A percentile compares a stretch with the other conserved stretches of the same genome.
phyloP scores from a whole-genome alignment of 2,888 invertebrate genomes.

The Eupsilia transversa region DNA sequence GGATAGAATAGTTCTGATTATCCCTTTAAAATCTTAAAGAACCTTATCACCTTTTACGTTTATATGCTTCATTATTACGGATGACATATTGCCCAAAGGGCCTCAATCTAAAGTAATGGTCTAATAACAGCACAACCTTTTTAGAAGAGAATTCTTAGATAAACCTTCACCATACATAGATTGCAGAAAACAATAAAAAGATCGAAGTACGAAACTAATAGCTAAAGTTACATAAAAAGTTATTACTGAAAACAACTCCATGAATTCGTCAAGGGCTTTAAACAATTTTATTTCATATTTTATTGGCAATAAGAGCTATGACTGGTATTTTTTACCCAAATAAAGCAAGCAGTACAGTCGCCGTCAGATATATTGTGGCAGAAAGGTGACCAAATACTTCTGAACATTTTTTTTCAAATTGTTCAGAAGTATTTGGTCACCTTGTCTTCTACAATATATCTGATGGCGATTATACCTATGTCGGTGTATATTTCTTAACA shows the following conservation, averaged over 20 bases:
- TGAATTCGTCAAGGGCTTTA: conserved; percentile 59
- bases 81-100: neutral
- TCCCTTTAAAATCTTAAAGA: neutral
- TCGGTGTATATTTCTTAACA: conserved; percentile 47
- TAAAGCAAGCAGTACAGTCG: too few species aligned
- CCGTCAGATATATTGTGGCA: too few species aligned
- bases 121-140: neutral
- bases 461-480: too few species aligned
- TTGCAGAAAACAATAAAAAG: conserved; percentile 16
- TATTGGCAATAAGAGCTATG: conserved; percentile 52
- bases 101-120: neutral
- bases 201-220: conserved; percentile 17
- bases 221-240: conserved; percentile 53
- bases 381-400: too few species aligned
- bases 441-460: too few species aligned
- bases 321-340: conserved; percentile 42
- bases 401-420: too few species aligned
- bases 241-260: conserved; percentile 43
- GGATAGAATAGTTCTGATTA: neutral
- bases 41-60: neutral
- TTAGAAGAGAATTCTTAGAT: conserved; percentile 1
- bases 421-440: too few species aligned
- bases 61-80: neutral
- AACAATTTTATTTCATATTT: conserved; percentile 46
- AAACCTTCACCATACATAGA: neutral